Conservation (phyloP, 2,113 vertebrate species). For the Natator depressus region DNA sequence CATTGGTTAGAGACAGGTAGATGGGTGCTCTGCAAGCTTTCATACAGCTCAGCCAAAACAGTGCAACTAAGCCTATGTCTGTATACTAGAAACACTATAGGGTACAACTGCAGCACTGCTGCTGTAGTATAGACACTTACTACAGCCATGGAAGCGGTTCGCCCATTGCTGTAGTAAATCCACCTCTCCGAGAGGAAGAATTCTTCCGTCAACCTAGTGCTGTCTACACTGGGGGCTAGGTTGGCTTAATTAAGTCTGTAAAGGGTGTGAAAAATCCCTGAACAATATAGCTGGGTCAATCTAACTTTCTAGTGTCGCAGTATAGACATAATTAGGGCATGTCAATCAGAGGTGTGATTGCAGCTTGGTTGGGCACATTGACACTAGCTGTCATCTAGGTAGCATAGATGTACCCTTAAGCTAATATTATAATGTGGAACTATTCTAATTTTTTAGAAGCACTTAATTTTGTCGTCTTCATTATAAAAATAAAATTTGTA, state of each 20-base stretch:
- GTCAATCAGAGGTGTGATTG: neutral
- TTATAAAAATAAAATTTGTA: conserved; percentile 4
- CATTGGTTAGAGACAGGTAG: neutral
- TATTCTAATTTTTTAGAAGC: neutral
- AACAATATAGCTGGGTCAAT: neutral
- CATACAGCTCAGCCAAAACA: neutral
- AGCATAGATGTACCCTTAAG: neutral
- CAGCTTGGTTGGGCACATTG: neutral
- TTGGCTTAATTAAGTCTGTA: neutral
- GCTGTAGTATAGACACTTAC: neutral
- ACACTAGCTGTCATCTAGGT: neutral
- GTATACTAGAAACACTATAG: neutral
- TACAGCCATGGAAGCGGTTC: neutral
- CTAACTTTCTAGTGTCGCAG: neutral
- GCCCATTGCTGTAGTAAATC: neutral
- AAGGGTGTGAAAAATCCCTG: neutral
- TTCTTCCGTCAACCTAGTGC: neutral
- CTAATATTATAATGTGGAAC: neutral
- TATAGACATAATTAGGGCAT: too few species aligned
- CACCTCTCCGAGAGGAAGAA: neutral
- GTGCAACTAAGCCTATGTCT: neutral
- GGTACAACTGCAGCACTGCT: neutral
- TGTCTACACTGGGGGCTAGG: neutral
- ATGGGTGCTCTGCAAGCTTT: neutral
- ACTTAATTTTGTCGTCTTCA: neutral